Base-by-base conservation (phyloP, 2,888 invertebrate species). In the Lamproptera curius region DNA sequence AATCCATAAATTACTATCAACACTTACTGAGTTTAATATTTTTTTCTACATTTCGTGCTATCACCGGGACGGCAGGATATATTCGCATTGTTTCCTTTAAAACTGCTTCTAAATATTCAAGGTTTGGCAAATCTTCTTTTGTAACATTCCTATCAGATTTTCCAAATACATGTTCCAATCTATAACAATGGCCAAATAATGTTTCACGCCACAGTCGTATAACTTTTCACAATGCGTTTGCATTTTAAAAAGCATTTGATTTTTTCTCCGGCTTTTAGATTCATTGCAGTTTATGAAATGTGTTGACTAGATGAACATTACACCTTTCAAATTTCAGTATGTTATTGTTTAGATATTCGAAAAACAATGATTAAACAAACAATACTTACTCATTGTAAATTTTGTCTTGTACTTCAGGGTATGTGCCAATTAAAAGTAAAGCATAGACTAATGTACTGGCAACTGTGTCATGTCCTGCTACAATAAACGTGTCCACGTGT, bases 401-500 rank as follows among this genome's bases (percentile, higher is more conserved):
- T 28, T 44, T 55, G 11, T 60, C 54, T 55, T 76, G 77, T 10
- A 71, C 57, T 20, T 69, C 58, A 16, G 67, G 69, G 52, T 72
- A 57, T 0, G 59, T 58, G 8, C 73, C 78, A 4, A 78, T 53
- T 48, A 70, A 56, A 42, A 74, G 55, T 5, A 77, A 53, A 4
- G 62, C 52, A 51, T 63, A 72, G 36, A 67, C 54, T 15, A 73
- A 55, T 0, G 60, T 61, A 1, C 61, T 55, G 0, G 76, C 62
- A 9, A 75, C 63, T 0, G 77, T 79, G 35, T 79, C 68, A 55
- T 73, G 70, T 54, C 85, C 87, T 16, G 84, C 89, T 13, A 83
- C 67, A 57, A 89, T 80, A 52, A 89, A 82, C 0, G 89, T 88
- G 54, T 86, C 80, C 1, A 89, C 84, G 62, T 89, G 86, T 52